Base-by-base conservation (phyloP, 1,140 invertebrate genomes). In the Oreohelix idahoensis region DNA sequence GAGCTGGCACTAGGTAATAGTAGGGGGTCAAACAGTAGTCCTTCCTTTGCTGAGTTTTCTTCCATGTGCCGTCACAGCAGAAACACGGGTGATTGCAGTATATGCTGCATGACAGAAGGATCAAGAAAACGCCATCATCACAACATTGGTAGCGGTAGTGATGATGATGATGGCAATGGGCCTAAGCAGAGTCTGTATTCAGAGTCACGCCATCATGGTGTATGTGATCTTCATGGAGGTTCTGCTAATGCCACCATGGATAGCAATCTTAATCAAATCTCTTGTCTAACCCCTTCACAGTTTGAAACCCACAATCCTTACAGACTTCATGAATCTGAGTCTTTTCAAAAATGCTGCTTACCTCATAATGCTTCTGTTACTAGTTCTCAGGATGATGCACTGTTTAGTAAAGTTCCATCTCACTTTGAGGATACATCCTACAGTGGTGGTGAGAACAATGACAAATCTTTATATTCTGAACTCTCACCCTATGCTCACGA, bases 101-200 rank as follows among this genome's bases (percentile, higher is more conserved):
- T 82, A 36, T 74, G 45, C 15, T 82, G 45, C 26, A 2, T 82
- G 26, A 38, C 69, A 0, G 80, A 82, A 39, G 80, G 80, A 23
- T 82, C 80, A 13, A 32, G 80, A 35, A 82, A 82, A 36, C 80
- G 80, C 15, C 80, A 82, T 32, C 80, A 82, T 49, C n/a, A 82
- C 11, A 82, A 75, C n/a, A 58, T 82, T 35, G 51, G 49, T 70
- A 49, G 45, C 4, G 39, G 51, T 11, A 82, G 80, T 49, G 80
- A 82, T 75, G 80, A 82, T n/a, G 79, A 71, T 23, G 45, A 45
- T 2, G n/a, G n/a, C n/a, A n/a, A n/a, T n/a, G 71, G 45, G 4
- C 73, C 70, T 36, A 82, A 82, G 36, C 80, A 82, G 38, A 82
- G 70, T 38, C 10, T 82, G n/a, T 82, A 75, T 39, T 74, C 80